phyloP scores from a whole-genome alignment of 2,888 invertebrate species.

The Phyllotreta cruciferae region DNA sequence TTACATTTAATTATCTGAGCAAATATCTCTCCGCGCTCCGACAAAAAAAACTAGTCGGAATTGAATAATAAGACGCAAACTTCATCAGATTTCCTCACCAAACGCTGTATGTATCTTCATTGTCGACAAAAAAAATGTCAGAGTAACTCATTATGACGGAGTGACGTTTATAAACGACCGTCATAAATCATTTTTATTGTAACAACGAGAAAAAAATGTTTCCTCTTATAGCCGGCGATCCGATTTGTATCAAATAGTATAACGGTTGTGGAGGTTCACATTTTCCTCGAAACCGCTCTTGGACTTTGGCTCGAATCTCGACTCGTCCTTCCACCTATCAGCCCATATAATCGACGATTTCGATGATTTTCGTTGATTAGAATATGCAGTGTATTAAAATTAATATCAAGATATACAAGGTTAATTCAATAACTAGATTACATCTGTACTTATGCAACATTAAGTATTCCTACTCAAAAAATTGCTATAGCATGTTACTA shows the following conservation, averaged over 20 bases:
- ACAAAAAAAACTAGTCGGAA: neutral
- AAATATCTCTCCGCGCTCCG: too few relatives aligned
- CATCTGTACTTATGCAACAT: too few relatives aligned
- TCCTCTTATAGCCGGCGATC: constrained; percentile 6
- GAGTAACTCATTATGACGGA: constrained; percentile 2
- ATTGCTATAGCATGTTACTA: too few relatives aligned
- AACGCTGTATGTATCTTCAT: neutral
- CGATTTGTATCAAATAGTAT: constrained; percentile 25
- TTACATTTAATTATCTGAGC: too few relatives aligned
- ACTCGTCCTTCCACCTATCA: constrained; percentile 27
- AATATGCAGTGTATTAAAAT: constrained; percentile 13
- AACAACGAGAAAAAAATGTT: constrained; percentile 8
- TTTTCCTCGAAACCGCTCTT: constrained; percentile 19
- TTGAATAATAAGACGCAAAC: neutral
- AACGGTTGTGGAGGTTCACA: constrained; percentile 10
- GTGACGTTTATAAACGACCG: constrained; percentile 13
- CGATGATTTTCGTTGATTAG: constrained; percentile 28
- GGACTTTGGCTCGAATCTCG: constrained; percentile 4
- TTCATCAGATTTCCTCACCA: neutral
- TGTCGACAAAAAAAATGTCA: constrained; percentile 6
- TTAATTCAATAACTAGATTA: neutral
- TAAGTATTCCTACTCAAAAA: too few relatives aligned
- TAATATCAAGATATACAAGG: neutral
- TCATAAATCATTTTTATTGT: constrained; percentile 20
- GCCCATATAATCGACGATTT: constrained; percentile 18